Conservation (phyloP, 2,797 vertebrate genomes). For the Apogon hyalosoma region DNA sequence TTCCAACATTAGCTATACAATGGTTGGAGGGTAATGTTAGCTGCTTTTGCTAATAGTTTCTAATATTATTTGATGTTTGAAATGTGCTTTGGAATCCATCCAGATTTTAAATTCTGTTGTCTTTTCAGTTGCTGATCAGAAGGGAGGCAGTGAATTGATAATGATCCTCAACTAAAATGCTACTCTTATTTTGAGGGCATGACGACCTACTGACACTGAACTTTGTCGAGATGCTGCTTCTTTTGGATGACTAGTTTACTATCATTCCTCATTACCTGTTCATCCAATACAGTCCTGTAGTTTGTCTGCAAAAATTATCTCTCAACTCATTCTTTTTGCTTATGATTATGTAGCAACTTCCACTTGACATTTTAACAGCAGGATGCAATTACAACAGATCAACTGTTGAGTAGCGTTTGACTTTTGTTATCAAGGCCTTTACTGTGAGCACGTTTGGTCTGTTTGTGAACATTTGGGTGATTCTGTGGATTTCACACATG, state of each 20-base stretch:
- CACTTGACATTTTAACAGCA: neutral
- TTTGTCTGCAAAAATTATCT: neutral
- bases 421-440: neutral
- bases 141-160: too few relatives aligned
- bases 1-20: too few relatives aligned
- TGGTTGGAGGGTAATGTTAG: too few relatives aligned
- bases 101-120: too few relatives aligned
- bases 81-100: too few relatives aligned
- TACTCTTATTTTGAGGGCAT: too few relatives aligned
- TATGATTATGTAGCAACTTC: conserved; percentile 15
- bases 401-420: conserved; percentile 2
- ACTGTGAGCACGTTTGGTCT: conserved; percentile 3
- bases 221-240: neutral
- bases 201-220: neutral
- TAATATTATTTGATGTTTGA: too few relatives aligned
- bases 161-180: too few relatives aligned
- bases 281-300: neutral
- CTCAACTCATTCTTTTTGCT: neutral
- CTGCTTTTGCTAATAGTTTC: too few relatives aligned
- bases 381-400: neutral
- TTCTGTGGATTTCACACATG: conserved; percentile 5
- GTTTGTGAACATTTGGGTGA: conserved; percentile 12
- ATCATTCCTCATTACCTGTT: conserved; percentile 47
- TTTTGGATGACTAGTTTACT: neutral
- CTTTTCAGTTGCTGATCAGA: too few relatives aligned